Base-by-base conservation (phyloP, 2,113 vertebrate genomes). In the Hemiscyllium ocellatum region DNA sequence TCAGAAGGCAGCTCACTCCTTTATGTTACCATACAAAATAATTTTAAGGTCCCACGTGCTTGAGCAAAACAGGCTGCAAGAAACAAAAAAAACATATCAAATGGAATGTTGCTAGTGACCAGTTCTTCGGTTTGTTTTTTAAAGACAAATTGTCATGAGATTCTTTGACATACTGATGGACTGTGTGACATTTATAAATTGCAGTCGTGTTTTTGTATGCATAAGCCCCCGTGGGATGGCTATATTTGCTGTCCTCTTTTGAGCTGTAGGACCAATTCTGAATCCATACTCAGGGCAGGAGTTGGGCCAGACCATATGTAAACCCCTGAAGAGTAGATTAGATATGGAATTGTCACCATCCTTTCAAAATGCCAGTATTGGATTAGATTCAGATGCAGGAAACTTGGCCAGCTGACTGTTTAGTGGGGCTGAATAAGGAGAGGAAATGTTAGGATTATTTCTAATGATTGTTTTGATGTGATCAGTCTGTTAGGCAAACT, bases 401-500 rank as follows among this genome's bases (percentile, higher is more conserved):
- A 83, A 83, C 42, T 20, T 22, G 78, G n/a, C 19, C 19, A 83
- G 42, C n/a, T 42, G 37, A 83, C 4, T 17, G 37, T 8, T 76
- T 76, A 29, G 29, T 61, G 29, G 26, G 33, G 72, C 7, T 26
- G 24, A 15, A 37, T 19, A 17, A 37, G 78, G 42, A 37, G 47
- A 52, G 72, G 24, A 61, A n/a, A 15, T 56, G n/a, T 52, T 76
- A n/a, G 33, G 33, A 19, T 19, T 68, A 22, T 37, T 37, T n/a
- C 22, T 96, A 90, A 33, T 96, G 15, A 96, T 96, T 96, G 95
- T 96, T 96, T 0, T 96, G 96, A 13, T 96, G 50, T 47, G 87
- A 3, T 6, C 96, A 99, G 99, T 96, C 97, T 99, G 96, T 97
- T 96, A 96, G 98, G 99, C 96, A 99, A 99, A 96, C 96, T 99